Percentiles rank a stretch among this genome's conserved stretches.
Conservation (phyloP, 2,797 vertebrate species). For the Eremophila alpestris region DNA sequence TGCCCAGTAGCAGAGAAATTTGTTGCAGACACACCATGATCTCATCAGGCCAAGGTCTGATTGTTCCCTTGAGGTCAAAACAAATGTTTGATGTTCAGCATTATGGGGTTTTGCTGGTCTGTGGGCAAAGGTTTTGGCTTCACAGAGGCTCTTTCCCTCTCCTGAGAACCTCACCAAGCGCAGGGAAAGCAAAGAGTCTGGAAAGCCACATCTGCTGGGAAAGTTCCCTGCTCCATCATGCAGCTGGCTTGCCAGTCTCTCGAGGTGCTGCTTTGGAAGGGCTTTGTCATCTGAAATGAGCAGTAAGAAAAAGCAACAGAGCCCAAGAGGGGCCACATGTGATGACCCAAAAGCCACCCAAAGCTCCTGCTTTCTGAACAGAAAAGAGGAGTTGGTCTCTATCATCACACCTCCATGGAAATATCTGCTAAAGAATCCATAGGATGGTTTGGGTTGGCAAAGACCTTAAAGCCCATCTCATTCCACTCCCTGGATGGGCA, state of each 20-base stretch:
- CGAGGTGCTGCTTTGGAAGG: background rate
- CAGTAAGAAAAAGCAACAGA: background rate
- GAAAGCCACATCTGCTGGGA: background rate
- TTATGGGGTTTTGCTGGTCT: rapidly evolving
- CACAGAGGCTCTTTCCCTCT: background rate
- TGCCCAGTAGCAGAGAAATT: background rate
- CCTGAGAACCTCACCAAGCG: background rate
- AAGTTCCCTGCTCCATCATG: background rate
- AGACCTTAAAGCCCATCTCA: background rate
- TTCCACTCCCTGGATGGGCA: background rate
- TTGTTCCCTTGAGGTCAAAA: background rate
- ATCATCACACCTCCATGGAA: background rate
- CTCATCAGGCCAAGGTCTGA: background rate
- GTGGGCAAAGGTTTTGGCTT: background rate
- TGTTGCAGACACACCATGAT: background rate
- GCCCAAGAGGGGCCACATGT: too few relatives aligned
- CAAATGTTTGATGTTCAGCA: background rate
- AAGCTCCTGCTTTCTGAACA: background rate
- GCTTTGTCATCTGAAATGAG: background rate
- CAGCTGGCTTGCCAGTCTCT: background rate
- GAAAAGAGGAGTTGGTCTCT: background rate
- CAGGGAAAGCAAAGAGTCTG: background rate
- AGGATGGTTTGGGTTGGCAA: background rate
- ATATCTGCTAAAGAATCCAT: background rate
- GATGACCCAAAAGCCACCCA: background rate